A percentile compares a stretch with the other conserved stretches of the same genome.
Evolutionary conservation across 2,888 invertebrate genomes (phyloP).

Genomic region (Metalampra italica): DNA sequence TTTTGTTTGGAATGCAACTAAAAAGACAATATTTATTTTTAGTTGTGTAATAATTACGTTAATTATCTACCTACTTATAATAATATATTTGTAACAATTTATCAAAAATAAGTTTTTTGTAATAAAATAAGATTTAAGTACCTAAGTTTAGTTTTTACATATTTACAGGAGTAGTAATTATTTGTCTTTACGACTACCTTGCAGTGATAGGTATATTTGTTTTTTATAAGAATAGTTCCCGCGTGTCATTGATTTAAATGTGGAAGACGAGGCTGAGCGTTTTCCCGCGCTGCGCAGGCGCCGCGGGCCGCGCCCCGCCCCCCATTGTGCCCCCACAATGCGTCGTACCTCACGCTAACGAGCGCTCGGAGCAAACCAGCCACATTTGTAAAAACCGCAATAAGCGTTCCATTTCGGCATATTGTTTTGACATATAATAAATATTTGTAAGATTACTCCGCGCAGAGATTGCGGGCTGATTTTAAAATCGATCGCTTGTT

Average conservation of each 20-base stretch:
- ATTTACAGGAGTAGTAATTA: too few species aligned
- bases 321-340: conserved; percentile 72
- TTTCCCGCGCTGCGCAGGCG: conserved; percentile 33
- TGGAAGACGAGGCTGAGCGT: conserved; percentile 25
- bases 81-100: too few species aligned
- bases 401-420: conserved; percentile 76
- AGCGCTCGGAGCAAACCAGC: conserved; percentile 71
- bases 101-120: too few species aligned
- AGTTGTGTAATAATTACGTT: too few species aligned
- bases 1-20: background rate
- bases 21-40: too few species aligned
- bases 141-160: too few species aligned
- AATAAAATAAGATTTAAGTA: too few species aligned
- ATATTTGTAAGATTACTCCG: conserved; percentile 73
- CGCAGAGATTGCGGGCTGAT: conserved; percentile 62
- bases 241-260: conserved; percentile 60
- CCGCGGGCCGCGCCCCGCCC: conserved; percentile 59
- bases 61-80: too few species aligned
- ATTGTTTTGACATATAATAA: conserved; percentile 79
- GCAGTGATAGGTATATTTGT: background rate
- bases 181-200: too few species aligned
- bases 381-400: conserved; percentile 77
- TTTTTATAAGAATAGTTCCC: conserved; percentile 21
- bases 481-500: conserved; percentile 55
- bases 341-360: conserved; percentile 75